These are phyloP conservation scores for Lymantria dispar DNA, from an alignment of 2,888 invertebrate genomes.

Conservation along the genomic window DNA sequence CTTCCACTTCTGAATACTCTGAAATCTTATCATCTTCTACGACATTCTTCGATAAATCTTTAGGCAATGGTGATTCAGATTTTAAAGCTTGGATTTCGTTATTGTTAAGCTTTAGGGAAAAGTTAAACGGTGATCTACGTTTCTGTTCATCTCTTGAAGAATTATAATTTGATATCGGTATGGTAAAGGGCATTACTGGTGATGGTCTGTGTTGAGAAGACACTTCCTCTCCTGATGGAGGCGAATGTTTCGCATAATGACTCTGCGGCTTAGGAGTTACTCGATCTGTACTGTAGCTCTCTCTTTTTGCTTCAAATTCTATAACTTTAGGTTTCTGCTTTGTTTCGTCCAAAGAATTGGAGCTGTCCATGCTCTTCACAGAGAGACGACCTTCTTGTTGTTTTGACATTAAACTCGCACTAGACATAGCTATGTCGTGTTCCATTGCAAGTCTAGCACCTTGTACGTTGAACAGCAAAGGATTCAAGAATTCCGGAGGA, in stretches of 20 bases:
- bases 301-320: slow-evolving; percentile 57
- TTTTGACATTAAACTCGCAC: slow-evolving; percentile 77
- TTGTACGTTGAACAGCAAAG: slow-evolving; percentile 85
- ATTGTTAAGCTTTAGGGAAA: slow-evolving; percentile 59
- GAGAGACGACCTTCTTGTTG: slow-evolving; percentile 73
- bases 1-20: slow-evolving; percentile 63
- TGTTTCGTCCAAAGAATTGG: slow-evolving; percentile 65
- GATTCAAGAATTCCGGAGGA: slow-evolving; percentile 84
- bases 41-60: slow-evolving; percentile 62
- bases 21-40: slow-evolving; percentile 56
- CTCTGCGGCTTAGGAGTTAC: slow-evolving; percentile 79
- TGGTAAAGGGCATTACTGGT: slow-evolving; percentile 83
- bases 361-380: slow-evolving; percentile 71
- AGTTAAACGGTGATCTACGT: slow-evolving; percentile 63
- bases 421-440: slow-evolving; percentile 77
- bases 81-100: slow-evolving; percentile 52
- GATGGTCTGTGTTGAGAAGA: slow-evolving; percentile 84
- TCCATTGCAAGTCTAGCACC: slow-evolving; percentile 75
- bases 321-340: slow-evolving; percentile 58
- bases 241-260: slow-evolving; percentile 82
- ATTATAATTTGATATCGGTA: slow-evolving; percentile 58
- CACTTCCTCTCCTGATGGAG: slow-evolving; percentile 86
- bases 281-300: slow-evolving; percentile 66
- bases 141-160: slow-evolving; percentile 62
- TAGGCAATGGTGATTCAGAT: slow-evolving; percentile 55